Percentiles rank a stretch among this genome's conserved stretches.
phyloP scores from a whole-genome alignment of 2,113 vertebrate species.

The Macaca fascicularis region T2T-MFA8v1.1 NC_088376.1:124789001-124789500 shows the following conservation, averaged over 20 bases:
- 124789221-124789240: not conserved
- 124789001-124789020: too few species aligned
- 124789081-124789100: not conserved
- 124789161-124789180: not conserved
- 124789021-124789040: too few species aligned
- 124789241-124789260: not conserved
- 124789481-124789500: not conserved
- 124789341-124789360: not conserved
- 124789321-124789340: not conserved
- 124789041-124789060: not conserved
- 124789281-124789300: not conserved
- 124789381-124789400: not conserved
- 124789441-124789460: not conserved
- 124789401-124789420: not conserved
- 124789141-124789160: not conserved
- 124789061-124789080: not conserved
- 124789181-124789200: not conserved
- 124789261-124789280: not conserved
- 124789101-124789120: not conserved
- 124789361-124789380: not conserved
- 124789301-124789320: fast-evolving
- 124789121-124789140: not conserved
- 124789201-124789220: not conserved
- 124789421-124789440: not conserved
- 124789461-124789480: not conserved